Evolutionary conservation across 2,113 vertebrate species (phyloP).

Genomic region (Tiliqua scincoides): DNA sequence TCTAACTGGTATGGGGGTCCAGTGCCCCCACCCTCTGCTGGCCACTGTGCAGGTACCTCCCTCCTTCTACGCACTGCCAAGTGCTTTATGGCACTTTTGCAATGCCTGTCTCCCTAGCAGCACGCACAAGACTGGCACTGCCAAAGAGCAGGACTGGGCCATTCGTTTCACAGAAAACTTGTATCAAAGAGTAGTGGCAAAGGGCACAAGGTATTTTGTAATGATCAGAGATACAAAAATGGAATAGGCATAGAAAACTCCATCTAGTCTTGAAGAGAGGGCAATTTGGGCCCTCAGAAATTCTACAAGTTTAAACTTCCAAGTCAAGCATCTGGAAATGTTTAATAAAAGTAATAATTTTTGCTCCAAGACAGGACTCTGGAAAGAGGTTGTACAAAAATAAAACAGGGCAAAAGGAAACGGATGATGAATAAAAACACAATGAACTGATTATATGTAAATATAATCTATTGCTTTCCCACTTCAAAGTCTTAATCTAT

Average conservation of each 20-base stretch:
- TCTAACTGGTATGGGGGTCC: no score
- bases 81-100: no score
- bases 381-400: conserved; percentile 68
- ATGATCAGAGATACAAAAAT: neutral
- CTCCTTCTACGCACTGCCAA: no score
- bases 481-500: conserved; percentile 53
- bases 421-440: conserved; percentile 34
- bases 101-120: no score
- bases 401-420: conserved; percentile 58
- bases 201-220: neutral
- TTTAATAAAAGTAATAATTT: conserved; percentile 73
- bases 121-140: no score
- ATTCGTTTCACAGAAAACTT: neutral
- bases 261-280: neutral
- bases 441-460: conserved; percentile 51
- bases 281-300: conserved; percentile 47
- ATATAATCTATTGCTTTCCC: conserved; percentile 53
- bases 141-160: no score
- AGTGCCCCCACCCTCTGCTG: no score
- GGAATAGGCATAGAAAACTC: neutral
- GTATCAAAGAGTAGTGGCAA: neutral
- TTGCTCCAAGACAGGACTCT: conserved; percentile 69
- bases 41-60: no score
- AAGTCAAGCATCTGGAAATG: conserved; percentile 75
- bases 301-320: conserved; percentile 67